Evolutionary conservation across 2,888 invertebrate species (phyloP).

Genomic region (Creontiades dilutus): DNA sequence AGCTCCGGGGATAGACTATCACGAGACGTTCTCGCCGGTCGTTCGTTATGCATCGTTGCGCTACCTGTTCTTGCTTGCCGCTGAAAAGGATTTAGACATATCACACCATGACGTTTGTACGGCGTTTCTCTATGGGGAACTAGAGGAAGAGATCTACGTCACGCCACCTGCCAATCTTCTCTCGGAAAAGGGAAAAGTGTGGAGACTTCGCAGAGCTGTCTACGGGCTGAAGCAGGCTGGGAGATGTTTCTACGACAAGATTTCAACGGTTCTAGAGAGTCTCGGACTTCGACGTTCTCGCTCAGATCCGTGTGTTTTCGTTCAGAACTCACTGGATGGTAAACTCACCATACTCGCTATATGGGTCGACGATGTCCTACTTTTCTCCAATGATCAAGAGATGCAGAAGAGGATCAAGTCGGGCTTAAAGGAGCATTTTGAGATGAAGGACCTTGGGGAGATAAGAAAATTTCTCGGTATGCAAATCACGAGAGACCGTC

Average conservation of each 20-base stretch:
- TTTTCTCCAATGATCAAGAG: neutral
- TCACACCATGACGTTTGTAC: constrained; percentile 73
- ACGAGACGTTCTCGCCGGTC: constrained; percentile 76
- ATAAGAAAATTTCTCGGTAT: constrained; percentile 4
- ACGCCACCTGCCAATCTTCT: neutral
- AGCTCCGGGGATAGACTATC: constrained; percentile 75
- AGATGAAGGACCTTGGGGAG: constrained; percentile 43
- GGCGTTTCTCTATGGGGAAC: constrained; percentile 63
- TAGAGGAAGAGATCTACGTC: constrained; percentile 72
- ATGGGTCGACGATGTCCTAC: neutral
- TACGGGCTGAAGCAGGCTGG: constrained; percentile 45
- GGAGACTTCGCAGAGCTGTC: constrained; percentile 23
- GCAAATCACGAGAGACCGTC: neutral
- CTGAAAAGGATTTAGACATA: neutral
- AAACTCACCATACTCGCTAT: neutral
- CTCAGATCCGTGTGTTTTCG: constrained; percentile 33
- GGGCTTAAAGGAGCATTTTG: neutral
- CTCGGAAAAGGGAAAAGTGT: constrained; percentile 10
- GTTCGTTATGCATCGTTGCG: neutral
- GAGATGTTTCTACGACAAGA: neutral
- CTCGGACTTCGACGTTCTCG: neutral
- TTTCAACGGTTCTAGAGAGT: neutral
- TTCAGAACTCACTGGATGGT: neutral
- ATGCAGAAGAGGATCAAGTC: neutral
- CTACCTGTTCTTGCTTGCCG: neutral